A percentile compares a stretch with the other conserved stretches of the same genome.
Evolutionary conservation across 2,797 vertebrate species (phyloP).

Genomic region (Argyrosomus regius): DNA sequence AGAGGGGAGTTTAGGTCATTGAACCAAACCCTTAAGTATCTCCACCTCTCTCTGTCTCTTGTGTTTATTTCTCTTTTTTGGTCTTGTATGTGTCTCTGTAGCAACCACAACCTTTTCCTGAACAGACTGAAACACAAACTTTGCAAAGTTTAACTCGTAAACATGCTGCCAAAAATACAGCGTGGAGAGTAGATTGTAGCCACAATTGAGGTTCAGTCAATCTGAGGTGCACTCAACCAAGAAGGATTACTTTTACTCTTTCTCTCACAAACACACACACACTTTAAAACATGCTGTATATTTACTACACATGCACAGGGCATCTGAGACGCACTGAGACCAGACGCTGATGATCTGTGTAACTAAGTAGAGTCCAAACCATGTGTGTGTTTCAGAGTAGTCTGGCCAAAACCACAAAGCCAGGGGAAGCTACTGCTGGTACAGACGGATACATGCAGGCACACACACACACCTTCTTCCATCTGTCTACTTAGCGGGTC

Average conservation of each 20-base stretch:
- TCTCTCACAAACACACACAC: slow-evolving; percentile 22
- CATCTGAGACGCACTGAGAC: slow-evolving; percentile 15
- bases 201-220: slow-evolving; percentile 56
- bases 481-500: slow-evolving; percentile 76
- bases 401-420: slow-evolving; percentile 71
- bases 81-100: slow-evolving; percentile 2
- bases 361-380: background rate
- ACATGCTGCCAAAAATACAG: slow-evolving; percentile 59
- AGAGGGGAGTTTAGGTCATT: slow-evolving; percentile 65
- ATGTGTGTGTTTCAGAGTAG: slow-evolving; percentile 6
- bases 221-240: slow-evolving; percentile 48
- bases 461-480: slow-evolving; percentile 68
- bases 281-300: slow-evolving; percentile 9
- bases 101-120: slow-evolving; percentile 23
- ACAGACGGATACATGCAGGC: slow-evolving; percentile 68
- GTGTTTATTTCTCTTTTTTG: slow-evolving; percentile 8
- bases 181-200: slow-evolving; percentile 32
- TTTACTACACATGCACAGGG: slow-evolving; percentile 27
- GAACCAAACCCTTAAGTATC: slow-evolving; percentile 33
- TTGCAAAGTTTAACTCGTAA: slow-evolving; percentile 28
- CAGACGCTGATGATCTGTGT: slow-evolving; percentile 10
- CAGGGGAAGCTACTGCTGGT: slow-evolving; percentile 64
- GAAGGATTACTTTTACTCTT: slow-evolving; percentile 26
- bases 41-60: slow-evolving; percentile 27
- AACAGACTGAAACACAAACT: slow-evolving; percentile 47